Conservation (phyloP, 30 jellyfish, hydroid and myxozoan species). For the Cassiopea andromeda region DNA sequence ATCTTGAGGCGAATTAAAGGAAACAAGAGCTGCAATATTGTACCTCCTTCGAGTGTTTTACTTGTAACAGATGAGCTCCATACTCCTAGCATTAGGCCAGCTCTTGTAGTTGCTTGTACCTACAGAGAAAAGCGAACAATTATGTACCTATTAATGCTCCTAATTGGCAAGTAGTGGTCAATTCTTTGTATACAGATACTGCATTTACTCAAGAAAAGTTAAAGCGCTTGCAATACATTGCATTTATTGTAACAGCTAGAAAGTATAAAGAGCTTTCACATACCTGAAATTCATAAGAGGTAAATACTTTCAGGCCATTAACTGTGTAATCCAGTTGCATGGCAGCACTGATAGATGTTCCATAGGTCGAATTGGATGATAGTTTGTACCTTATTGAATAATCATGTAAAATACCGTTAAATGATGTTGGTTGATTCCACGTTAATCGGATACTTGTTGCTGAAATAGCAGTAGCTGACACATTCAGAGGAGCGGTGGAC, state of each 20-base stretch:
- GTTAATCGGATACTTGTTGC: not conserved
- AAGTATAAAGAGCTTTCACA: not conserved
- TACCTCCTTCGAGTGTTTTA: not conserved
- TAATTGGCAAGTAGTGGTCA: not conserved
- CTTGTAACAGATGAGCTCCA: not conserved
- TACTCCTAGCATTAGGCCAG: not conserved
- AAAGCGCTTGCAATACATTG: no score
- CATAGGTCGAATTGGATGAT: not conserved
- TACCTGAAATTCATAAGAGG: not conserved
- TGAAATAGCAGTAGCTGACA: not conserved
- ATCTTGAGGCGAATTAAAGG: no score
- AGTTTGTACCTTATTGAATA: not conserved
- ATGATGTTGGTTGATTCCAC: not conserved
- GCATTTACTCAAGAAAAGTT: no score
- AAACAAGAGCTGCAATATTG: not conserved
- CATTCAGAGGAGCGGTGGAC: not conserved
- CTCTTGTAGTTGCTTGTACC: not conserved
- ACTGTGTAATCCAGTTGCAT: not conserved
- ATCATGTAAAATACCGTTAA: not conserved
- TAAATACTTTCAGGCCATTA: not conserved
- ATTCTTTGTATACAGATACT: no score
- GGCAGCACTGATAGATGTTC: not conserved
- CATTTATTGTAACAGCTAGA: no score
- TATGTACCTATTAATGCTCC: not conserved
- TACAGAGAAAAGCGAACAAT: no score